Evolutionary conservation across 2,797 vertebrate species (phyloP), one percentile per base, ranked within the genome.

Genomic region (Platalea minor): DNA sequence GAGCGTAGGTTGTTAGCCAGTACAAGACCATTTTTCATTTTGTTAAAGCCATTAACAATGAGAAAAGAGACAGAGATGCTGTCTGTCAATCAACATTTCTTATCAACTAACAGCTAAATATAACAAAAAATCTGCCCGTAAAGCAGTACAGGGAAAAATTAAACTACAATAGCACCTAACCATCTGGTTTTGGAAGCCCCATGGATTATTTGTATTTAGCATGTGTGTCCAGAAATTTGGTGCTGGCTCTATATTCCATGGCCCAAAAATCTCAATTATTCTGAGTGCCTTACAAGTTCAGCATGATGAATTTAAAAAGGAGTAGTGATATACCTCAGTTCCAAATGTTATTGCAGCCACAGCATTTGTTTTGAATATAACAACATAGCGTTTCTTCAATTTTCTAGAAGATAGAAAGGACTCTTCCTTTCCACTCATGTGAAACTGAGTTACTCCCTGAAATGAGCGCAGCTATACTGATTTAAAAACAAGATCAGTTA

Each of bases 61-160:
- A 95, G 79, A 91, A 97, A 96, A 91, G 91, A 94, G 72, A 89
- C 10, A 65, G 88, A 94, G 65, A 91, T 64, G 28, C 76, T 95
- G 48, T 48, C 85, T 96, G 92, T 83, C 97, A 93, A 92, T 96
- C 95, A 97, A 89, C 25, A 80, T 87, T 93, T 93, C 85, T 94
- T 80, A 79, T 67, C 76, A 85, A 17, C 17, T 69, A 68, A n/a
- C 28, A 92, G n/a, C 46, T 77, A 94, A 94, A 81, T 78, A 43
- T 35, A 89, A 88, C 21, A 51, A 69, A 73, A 92, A 65, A 25
- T 8, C 24, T 29, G 29, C 26, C 69, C 91, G 41, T 64, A 82
- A 82, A 91, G 35, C n/a, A 81, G 20, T 50, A 84, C 6, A 5
- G 25, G 43, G 31, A 89, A 80, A 93, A 85, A 7, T 57, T 29